Evolutionary conservation across 2,888 invertebrate genomes (phyloP).

Genomic region (Graphium colonna): DNA sequence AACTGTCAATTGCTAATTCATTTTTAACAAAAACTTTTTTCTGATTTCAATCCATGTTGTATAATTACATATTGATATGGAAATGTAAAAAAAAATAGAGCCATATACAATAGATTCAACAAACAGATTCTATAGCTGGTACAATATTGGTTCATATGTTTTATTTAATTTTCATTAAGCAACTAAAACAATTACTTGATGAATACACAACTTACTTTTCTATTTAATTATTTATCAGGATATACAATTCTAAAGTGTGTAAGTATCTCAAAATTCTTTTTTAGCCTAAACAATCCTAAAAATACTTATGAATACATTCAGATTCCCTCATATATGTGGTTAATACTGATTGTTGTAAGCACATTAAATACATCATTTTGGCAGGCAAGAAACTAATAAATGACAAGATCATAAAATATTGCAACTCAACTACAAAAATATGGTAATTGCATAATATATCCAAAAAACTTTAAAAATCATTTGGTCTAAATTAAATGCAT

Average conservation of each 20-base stretch:
- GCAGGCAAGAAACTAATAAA: slow-evolving; percentile 11
- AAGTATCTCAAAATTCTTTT: too few species aligned
- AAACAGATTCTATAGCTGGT: too few species aligned
- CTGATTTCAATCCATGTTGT: too few species aligned
- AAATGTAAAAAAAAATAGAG: too few species aligned
- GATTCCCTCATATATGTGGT: background rate
- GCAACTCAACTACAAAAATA: slow-evolving; percentile 9
- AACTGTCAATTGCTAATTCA: too few species aligned
- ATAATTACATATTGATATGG: too few species aligned
- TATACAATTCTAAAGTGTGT: too few species aligned
- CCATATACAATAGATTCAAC: too few species aligned
- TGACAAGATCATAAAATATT: slow-evolving; percentile 4
- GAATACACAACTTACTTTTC: too few species aligned
- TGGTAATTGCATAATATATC: slow-evolving; percentile 27
- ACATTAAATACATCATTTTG: slow-evolving; percentile 13
- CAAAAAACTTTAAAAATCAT: slow-evolving; percentile 49
- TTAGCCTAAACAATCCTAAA: background rate
- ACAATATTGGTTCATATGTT: background rate
- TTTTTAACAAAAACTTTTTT: too few species aligned
- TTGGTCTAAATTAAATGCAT: slow-evolving; percentile 76
- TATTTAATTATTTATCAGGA: too few species aligned
- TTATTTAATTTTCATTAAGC: background rate
- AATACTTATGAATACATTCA: background rate
- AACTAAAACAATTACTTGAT: too few species aligned
- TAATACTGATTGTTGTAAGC: slow-evolving; percentile 18